Evolutionary conservation across 2,888 invertebrate species (phyloP).

Genomic region (Heterodera filipjevi): DNA sequence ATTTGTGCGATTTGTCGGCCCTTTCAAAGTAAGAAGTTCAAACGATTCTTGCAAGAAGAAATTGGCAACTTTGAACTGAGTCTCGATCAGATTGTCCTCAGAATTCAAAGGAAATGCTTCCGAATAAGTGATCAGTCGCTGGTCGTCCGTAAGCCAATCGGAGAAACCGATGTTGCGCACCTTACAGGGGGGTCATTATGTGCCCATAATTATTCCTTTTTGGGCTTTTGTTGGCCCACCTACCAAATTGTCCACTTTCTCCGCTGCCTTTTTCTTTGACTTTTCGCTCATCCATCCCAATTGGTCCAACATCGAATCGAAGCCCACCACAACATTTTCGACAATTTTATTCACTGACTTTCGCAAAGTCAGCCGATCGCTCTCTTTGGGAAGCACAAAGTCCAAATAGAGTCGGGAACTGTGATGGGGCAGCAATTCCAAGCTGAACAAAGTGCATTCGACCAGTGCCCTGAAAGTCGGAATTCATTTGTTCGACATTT

Average conservation of each 20-base stretch:
- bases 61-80: background rate
- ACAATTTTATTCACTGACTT: slow-evolving; percentile 20
- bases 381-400: slow-evolving; percentile 15
- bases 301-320: slow-evolving; percentile 54
- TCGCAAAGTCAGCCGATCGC: background rate
- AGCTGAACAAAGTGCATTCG: background rate
- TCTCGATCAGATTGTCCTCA: slow-evolving; percentile 5
- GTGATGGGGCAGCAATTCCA: background rate
- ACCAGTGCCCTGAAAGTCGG: background rate
- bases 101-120: background rate
- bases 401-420: background rate
- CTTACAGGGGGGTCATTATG: background rate
- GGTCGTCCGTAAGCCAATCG: slow-evolving; percentile 52
- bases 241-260: slow-evolving; percentile 55
- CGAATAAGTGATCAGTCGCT: background rate
- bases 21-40: background rate
- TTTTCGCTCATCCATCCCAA: slow-evolving; percentile 53
- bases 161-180: slow-evolving; percentile 56
- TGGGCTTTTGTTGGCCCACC: background rate
- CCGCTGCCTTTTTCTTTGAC: slow-evolving; percentile 47
- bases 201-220: background rate
- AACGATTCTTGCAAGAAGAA: background rate
- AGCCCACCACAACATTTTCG: slow-evolving; percentile 28
- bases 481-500: background rate
- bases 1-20: slow-evolving; percentile 47